These are phyloP conservation scores for Drosophila pachea DNA, from an alignment of 1,140 invertebrate genomes.

Conservation along the genomic window DNA sequence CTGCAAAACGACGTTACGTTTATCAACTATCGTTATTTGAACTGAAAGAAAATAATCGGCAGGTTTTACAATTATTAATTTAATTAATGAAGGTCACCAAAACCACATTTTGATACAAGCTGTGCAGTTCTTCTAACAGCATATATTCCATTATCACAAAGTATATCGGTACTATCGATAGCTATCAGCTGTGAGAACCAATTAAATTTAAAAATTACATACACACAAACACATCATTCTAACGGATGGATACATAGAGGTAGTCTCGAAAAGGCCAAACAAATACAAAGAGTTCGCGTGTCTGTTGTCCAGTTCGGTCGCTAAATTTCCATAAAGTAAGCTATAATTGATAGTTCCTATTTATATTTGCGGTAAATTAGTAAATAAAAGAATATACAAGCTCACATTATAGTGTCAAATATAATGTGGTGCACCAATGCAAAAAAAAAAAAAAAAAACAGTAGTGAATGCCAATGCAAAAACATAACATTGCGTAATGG, in stretches of 20 bases:
- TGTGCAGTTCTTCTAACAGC: too few relatives aligned
- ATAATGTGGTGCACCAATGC: background rate
- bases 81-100: background rate
- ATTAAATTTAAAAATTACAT: constrained; percentile 25
- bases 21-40: background rate
- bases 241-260: constrained; percentile 44
- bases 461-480: constrained; percentile 38
- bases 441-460: constrained; percentile 22
- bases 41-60: background rate
- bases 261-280: constrained; percentile 57
- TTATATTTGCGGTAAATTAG: background rate
- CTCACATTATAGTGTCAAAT: background rate
- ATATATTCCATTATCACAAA: background rate
- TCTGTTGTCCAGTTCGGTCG: constrained; percentile 28
- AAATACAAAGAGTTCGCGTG: constrained; percentile 42
- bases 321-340: constrained; percentile 52
- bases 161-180: constrained; percentile 15
- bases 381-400: background rate
- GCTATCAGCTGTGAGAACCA: constrained; percentile 25
- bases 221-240: constrained; percentile 12
- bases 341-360: constrained; percentile 18
- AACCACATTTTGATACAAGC: background rate
- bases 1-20: background rate
- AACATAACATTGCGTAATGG: constrained; percentile 69
- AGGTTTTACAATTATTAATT: background rate